Percentiles rank a stretch among this genome's conserved stretches.
phyloP scores from a whole-genome alignment of 2,888 invertebrate genomes.

The Coecobrya sp. region DNA sequence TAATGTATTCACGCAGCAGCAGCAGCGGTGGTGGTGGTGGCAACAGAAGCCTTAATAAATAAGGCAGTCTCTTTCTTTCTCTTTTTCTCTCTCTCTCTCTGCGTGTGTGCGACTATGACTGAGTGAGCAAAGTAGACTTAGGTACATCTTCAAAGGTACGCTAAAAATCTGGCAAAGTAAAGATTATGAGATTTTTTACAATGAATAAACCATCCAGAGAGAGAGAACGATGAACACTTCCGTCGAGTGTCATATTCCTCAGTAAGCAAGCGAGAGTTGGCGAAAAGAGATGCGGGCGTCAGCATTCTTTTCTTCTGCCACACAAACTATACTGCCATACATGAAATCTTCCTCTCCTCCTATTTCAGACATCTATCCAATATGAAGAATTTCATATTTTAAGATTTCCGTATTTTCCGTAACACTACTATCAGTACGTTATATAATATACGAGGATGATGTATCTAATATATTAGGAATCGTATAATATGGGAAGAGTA shows the following conservation, averaged over 20 bases:
- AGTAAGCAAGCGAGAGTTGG: slow-evolving; percentile 80
- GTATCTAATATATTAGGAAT: not conserved
- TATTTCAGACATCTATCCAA: slow-evolving; percentile 11
- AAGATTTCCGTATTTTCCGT: not conserved
- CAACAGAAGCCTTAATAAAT: slow-evolving; percentile 47
- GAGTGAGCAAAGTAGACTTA: slow-evolving; percentile 30
- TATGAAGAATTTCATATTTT: slow-evolving; percentile 46
- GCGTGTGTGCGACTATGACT: not conserved
- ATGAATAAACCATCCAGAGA: slow-evolving; percentile 76
- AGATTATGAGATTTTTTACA: slow-evolving; percentile 80
- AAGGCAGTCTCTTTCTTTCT: slow-evolving; percentile 40
- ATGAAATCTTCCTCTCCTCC: not conserved
- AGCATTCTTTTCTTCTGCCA: slow-evolving; percentile 75
- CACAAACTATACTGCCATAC: slow-evolving; percentile 29
- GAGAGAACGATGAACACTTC: slow-evolving; percentile 78
- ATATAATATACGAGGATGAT: not conserved
- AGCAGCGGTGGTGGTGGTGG: not conserved
- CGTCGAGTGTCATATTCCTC: slow-evolving; percentile 85
- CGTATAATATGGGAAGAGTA: not conserved
- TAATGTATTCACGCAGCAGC: slow-evolving; percentile 31
- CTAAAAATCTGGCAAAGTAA: slow-evolving; percentile 73
- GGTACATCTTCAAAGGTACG: slow-evolving; percentile 60
- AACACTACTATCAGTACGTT: not conserved
- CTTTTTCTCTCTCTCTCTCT: slow-evolving; percentile 40
- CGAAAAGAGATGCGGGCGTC: slow-evolving; percentile 86